Evolutionary conservation across 2,888 invertebrate species (phyloP), one percentile per base, ranked within the genome.

Genomic region (Hydraecia micacea): DNA sequence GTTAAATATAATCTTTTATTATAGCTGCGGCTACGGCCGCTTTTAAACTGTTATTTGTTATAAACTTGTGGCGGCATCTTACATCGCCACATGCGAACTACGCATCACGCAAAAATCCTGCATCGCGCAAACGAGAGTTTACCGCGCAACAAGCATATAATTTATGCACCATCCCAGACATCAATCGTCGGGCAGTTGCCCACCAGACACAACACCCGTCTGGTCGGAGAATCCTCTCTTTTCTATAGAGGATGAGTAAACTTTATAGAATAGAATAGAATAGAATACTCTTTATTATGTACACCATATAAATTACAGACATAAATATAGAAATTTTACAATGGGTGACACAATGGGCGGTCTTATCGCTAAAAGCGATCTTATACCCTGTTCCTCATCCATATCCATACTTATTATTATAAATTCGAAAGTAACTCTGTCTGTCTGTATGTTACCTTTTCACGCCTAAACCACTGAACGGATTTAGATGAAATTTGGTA

Each of bases 1-100:
- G 58, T 81, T 60, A 63, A 42, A 42, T 36, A 42, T 80, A 66
- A 84, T 60, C 15, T 85, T 80, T 68, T 62, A 36, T 25, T 55
- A 84, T 67, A n/a, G 11, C 1, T 28, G 49, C 28, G 58, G 83
- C 4, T 36, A 6, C 1, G 62, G 60, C 13, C 13, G 46, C 32
- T 65, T 79, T 65, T 3, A 36, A 49, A 46, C 25, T 36, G n/a
- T 75, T 79, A 46, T 58, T n/a, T 75, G 42, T n/a, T 32, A 66
- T n/a, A 25, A 36, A 62, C 2, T 67, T 55, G 9, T 55, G 25
- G 55, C 25, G 25, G 0, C 9, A 55, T 55, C 52, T 52, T 52
- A 52, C 0, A 52, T 25, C 9, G 52, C 25, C 52, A 52, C 55
- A 55, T 55, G 55, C 25, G 55, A 25, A 25, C 55, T 55, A 3